Conservation (phyloP, 2,113 vertebrate species). For the Podarcis muralis region DNA sequence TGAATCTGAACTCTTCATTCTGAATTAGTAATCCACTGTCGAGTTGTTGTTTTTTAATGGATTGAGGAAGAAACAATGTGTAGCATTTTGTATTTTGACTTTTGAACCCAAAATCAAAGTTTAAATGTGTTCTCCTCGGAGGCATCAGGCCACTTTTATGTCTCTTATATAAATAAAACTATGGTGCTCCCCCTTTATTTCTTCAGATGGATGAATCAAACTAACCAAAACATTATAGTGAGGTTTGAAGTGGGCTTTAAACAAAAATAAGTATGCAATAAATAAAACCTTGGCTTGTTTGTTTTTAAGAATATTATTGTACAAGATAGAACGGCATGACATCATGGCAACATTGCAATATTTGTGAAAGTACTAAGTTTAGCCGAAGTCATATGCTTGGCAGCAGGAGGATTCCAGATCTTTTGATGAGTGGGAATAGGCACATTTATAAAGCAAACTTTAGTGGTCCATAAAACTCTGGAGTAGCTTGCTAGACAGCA, state of each 20-base stretch:
- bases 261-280: background rate
- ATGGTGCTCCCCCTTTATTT: background rate
- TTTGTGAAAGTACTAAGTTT: background rate
- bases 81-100: background rate
- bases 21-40: background rate
- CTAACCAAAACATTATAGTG: background rate
- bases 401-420: background rate
- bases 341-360: background rate
- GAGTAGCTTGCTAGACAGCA: background rate
- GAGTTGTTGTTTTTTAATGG: background rate
- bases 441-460: background rate
- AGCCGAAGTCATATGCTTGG: background rate
- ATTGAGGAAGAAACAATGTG: background rate
- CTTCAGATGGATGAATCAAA: background rate
- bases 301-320: background rate
- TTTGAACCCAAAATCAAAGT: background rate
- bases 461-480: background rate
- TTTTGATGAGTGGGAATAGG: background rate
- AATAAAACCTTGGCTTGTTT: background rate
- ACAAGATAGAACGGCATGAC: background rate
- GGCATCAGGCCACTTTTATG: background rate
- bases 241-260: background rate
- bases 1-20: background rate
- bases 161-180: background rate
- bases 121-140: background rate